A percentile compares a stretch with the other conserved stretches of the same genome.
These are phyloP conservation scores for Nymphicus hollandicus DNA, from an alignment of 2,113 vertebrate species.

Conservation along the genomic window DNA sequence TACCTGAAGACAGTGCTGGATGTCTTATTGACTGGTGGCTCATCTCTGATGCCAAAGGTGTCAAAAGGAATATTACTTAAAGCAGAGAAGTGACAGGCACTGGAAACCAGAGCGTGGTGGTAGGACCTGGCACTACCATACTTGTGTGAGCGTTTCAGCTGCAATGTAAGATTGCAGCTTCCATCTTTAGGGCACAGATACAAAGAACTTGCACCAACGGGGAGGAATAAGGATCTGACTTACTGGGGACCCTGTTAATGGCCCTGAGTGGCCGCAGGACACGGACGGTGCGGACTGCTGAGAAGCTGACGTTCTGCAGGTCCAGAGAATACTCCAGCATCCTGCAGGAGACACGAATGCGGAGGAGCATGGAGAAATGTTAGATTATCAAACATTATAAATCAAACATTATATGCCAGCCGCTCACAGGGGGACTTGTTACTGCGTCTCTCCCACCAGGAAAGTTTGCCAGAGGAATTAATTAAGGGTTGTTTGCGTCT, in stretches of 20 bases:
- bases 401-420: conserved; percentile 7
- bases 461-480: conserved; percentile 59
- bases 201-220: not conserved
- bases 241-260: conserved; percentile 97
- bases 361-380: not conserved
- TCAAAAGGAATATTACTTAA: not conserved
- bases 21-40: not conserved
- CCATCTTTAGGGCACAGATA: not conserved
- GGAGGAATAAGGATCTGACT: conserved; percentile 56
- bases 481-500: conserved; percentile 36
- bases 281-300: conserved; percentile 93
- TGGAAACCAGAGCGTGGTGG: not conserved
- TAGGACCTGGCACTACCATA: not conserved
- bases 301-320: conserved; percentile 97
- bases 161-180: not conserved
- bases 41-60: not conserved
- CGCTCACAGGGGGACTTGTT: not conserved
- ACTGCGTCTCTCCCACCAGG: conserved; percentile 1
- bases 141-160: not conserved
- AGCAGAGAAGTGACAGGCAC: not conserved
- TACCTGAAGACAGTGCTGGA: not conserved
- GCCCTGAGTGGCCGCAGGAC: conserved; percentile 95
- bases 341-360: conserved; percentile 66
- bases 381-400: conserved; percentile 32
- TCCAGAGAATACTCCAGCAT: conserved; percentile 99